A percentile compares a stretch with the other conserved stretches of the same genome.
These are phyloP conservation scores for Platynereis dumerilii DNA, from an alignment of 2,888 invertebrate species.

Conservation along the genomic window DNA sequence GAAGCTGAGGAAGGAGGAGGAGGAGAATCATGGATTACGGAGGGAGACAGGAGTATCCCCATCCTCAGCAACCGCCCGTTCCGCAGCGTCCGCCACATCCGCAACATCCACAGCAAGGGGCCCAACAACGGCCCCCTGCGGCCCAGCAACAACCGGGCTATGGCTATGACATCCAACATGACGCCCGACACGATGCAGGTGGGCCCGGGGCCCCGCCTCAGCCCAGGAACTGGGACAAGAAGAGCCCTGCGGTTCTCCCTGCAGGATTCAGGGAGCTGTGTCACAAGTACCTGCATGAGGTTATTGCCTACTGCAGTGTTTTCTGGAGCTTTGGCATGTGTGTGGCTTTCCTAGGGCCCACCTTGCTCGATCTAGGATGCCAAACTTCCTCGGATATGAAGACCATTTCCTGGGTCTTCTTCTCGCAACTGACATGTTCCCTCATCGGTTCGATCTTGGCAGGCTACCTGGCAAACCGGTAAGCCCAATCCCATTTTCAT, in stretches of 20 bases:
- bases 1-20: too few relatives aligned
- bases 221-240: background rate
- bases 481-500: slow-evolving; percentile 36
- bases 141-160: background rate
- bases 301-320: slow-evolving; percentile 63
- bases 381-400: slow-evolving; percentile 62
- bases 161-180: background rate
- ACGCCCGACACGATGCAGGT: background rate
- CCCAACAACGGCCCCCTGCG: background rate
- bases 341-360: slow-evolving; percentile 66
- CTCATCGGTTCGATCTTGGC: slow-evolving; percentile 64
- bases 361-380: slow-evolving; percentile 65
- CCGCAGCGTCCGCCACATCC: too few relatives aligned
- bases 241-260: slow-evolving; percentile 12
- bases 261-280: slow-evolving; percentile 59
- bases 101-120: too few relatives aligned
- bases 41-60: too few relatives aligned
- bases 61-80: too few relatives aligned
- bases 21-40: too few relatives aligned
- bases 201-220: slow-evolving; percentile 3
- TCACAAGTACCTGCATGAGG: slow-evolving; percentile 60
- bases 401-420: slow-evolving; percentile 65
- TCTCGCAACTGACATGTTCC: slow-evolving; percentile 64
- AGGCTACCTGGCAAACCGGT: slow-evolving; percentile 63
- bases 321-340: slow-evolving; percentile 67